Conservation (phyloP, 2,888 invertebrate species). For the Sesia bembeciformis region DNA sequence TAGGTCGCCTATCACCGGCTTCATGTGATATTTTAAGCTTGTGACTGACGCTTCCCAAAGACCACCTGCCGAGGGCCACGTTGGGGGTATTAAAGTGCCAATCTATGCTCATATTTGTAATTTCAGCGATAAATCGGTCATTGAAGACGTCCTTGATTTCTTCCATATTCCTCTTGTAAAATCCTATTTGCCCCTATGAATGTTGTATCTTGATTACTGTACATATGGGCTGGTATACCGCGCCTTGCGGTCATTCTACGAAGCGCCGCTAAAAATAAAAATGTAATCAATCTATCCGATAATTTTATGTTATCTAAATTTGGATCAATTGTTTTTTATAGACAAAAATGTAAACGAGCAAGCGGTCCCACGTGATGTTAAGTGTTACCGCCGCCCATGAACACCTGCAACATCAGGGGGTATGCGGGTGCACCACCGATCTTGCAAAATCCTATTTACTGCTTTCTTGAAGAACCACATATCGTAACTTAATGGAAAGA, state of each 20-base stretch:
- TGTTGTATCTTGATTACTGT: background rate
- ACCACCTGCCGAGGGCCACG: background rate
- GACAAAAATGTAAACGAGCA: no score
- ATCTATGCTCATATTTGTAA: background rate
- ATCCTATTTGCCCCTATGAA: background rate
- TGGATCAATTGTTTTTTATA: no score
- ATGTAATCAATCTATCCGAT: background rate
- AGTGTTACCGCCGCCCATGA: no score
- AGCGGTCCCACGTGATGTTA: no score
- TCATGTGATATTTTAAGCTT: background rate
- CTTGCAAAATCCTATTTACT: no score
- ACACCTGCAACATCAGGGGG: no score
- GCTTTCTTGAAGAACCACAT: no score
- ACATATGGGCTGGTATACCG: conserved; percentile 4
- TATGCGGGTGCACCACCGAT: no score
- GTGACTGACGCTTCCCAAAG: background rate
- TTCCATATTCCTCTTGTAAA: background rate
- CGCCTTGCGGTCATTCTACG: conserved; percentile 1
- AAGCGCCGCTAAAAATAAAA: conserved; percentile 8
- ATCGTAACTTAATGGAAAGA: no score
- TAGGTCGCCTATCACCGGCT: background rate
- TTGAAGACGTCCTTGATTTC: background rate
- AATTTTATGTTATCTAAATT: no score
- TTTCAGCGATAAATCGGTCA: no score
- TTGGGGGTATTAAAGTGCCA: background rate